Evolutionary conservation across 2,888 invertebrate genomes (phyloP).

Genomic region (Baccha elongata): DNA sequence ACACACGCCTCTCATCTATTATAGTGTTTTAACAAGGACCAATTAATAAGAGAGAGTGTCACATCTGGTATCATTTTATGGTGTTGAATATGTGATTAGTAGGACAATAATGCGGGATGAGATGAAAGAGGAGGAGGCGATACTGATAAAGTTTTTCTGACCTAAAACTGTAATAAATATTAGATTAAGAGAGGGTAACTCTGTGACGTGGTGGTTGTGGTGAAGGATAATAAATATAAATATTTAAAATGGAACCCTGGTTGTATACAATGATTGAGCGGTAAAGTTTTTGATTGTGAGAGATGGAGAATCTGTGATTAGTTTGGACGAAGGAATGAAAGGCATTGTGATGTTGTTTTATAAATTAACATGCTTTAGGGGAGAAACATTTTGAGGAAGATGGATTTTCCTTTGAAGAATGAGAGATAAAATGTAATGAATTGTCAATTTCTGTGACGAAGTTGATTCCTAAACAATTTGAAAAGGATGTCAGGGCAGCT

Average conservation of each 20-base stretch:
- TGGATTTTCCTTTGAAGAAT: not conserved
- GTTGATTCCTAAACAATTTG: not conserved
- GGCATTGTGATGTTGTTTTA: constrained; percentile 15
- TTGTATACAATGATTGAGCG: constrained; percentile 63
- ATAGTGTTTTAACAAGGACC: constrained; percentile 43
- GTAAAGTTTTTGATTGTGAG: constrained; percentile 52
- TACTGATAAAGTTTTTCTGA: constrained; percentile 59
- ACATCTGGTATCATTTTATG: constrained; percentile 66
- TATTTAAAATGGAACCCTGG: constrained; percentile 57
- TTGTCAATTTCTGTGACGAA: constrained; percentile 15
- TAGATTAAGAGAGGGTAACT: constrained; percentile 60
- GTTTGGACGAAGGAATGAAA: constrained; percentile 38
- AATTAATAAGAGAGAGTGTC: constrained; percentile 64
- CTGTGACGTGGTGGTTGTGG: constrained; percentile 35
- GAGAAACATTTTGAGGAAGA: not conserved
- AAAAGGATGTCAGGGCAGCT: not conserved
- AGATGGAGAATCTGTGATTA: constrained; percentile 40
- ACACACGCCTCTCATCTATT: constrained; percentile 25
- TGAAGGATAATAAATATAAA: constrained; percentile 66
- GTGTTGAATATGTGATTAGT: constrained; percentile 69
- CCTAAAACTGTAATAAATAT: constrained; percentile 72
- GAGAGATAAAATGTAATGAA: constrained; percentile 7
- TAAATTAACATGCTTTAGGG: constrained; percentile 6
- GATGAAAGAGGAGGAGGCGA: not conserved
- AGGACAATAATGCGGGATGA: constrained; percentile 36